Evolutionary conservation across 2,113 vertebrate species (phyloP), one percentile per base, ranked within the genome.

Genomic region (Notiomystis cincta): DNA sequence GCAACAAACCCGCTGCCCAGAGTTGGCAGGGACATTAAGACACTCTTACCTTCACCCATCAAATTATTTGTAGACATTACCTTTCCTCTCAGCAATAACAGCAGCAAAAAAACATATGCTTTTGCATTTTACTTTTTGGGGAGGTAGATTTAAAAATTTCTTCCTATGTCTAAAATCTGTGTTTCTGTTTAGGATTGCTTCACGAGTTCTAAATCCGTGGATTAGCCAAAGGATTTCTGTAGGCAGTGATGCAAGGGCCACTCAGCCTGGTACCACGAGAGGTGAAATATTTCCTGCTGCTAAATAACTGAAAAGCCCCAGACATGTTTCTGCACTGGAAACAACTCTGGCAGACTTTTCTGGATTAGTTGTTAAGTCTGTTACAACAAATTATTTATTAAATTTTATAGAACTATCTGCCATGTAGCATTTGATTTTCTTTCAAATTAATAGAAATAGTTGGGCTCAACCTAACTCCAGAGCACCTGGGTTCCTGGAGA

Each of bases 201-300:
- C 56, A 11, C 9, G 13, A 64, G 7, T 77, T 87, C 76, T 70
- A 65, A 96, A 89, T 75, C 53, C 0, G 2, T 72, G 66, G 82
- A 83, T 91, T 93, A 96, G 82, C 60, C 53, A 54, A 86, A 85
- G 67, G 48, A 61, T 84, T 93, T 95, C 69, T 89, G 75, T 51
- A 51, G n/a, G 54, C 67, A 45, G 5, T 0, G 1, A 30, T 58
- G 30, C 5, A 37, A 89, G 33, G 27, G 45, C 42, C 22, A 12
- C 31, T 86, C 42, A 86, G 48, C 45, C 58, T 84, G 37, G 21
- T 77, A 54, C 76, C 37, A 54, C 0, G 2, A 71, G 70, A 64
- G 22, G 45, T 10, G 19, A 94, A 82, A 57, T 71, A 66, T 64
- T 91, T 78, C 40, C 57, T 6, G 10, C 33, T 71, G 42, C 45